Evolutionary conservation across 2,888 invertebrate species (phyloP).

Genomic region (Trichopoda pennipes): DNA sequence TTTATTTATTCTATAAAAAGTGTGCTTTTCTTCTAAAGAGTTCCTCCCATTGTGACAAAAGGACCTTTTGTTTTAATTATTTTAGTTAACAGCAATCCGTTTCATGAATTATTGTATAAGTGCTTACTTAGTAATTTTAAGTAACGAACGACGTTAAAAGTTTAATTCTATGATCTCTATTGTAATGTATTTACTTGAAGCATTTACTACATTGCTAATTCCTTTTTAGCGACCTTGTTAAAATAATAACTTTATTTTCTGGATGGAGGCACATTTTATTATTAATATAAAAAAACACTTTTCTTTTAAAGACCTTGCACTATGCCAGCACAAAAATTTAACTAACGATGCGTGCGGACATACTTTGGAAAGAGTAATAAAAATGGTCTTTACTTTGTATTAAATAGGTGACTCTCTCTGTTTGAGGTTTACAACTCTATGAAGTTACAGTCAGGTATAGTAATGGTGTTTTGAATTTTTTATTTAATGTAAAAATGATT

Average conservation of each 20-base stretch:
- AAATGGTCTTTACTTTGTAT: too few species aligned
- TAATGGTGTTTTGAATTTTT: too few species aligned
- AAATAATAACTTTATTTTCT: not conserved
- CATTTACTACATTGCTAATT: not conserved
- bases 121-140: not conserved
- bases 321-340: too few species aligned
- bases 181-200: constrained; percentile 27
- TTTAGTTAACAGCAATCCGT: constrained; percentile 57
- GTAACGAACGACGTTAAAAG: constrained; percentile 7
- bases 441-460: too few species aligned
- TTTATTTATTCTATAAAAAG: constrained; percentile 55
- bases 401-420: too few species aligned
- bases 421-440: too few species aligned
- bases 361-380: too few species aligned
- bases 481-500: too few species aligned
- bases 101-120: constrained; percentile 31
- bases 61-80: constrained; percentile 54
- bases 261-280: not conserved
- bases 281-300: too few species aligned
- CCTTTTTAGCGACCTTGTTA: not conserved
- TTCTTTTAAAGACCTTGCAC: too few species aligned
- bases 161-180: constrained; percentile 14
- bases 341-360: too few species aligned
- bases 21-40: constrained; percentile 57
- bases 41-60: constrained; percentile 46